Evolutionary conservation across 2,888 invertebrate genomes (phyloP).

Genomic region (Macaria notata): DNA sequence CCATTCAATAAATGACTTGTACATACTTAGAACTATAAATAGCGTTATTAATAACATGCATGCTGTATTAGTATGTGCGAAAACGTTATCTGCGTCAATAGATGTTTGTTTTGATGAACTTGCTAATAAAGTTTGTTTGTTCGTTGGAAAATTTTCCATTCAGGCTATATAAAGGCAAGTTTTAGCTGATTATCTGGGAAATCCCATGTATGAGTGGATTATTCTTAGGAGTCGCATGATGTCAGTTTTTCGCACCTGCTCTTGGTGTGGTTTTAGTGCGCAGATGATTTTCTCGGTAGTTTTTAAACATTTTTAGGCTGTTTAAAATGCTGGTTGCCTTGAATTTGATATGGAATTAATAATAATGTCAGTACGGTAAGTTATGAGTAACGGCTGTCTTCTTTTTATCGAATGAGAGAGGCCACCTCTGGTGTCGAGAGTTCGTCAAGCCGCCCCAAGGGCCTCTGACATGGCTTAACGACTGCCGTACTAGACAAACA

Average conservation of each 20-base stretch:
- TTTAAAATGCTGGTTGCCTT: too few relatives aligned
- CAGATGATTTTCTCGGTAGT: too few relatives aligned
- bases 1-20: slow-evolving; percentile 3
- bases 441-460: too few relatives aligned
- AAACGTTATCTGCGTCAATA: slow-evolving; percentile 14
- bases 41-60: slow-evolving; percentile 1
- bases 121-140: slow-evolving; percentile 11
- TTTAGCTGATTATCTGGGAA: not conserved
- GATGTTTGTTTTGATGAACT: slow-evolving; percentile 13
- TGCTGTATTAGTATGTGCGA: slow-evolving; percentile 10
- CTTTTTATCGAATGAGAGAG: too few relatives aligned
- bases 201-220: not conserved
- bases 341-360: too few relatives aligned
- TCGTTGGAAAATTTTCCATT: not conserved
- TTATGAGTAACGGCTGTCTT: too few relatives aligned
- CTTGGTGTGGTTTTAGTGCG: not conserved
- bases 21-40: not conserved
- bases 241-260: not conserved
- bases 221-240: not conserved
- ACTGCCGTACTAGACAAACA: too few relatives aligned
- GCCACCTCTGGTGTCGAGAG: too few relatives aligned
- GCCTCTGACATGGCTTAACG: too few relatives aligned
- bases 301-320: too few relatives aligned
- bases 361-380: too few relatives aligned
- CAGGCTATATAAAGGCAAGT: not conserved